A percentile compares a stretch with the other conserved stretches of the same genome.
phyloP scores from a whole-genome alignment of 2,888 invertebrate species.

The Meiosimyza decipiens region DNA sequence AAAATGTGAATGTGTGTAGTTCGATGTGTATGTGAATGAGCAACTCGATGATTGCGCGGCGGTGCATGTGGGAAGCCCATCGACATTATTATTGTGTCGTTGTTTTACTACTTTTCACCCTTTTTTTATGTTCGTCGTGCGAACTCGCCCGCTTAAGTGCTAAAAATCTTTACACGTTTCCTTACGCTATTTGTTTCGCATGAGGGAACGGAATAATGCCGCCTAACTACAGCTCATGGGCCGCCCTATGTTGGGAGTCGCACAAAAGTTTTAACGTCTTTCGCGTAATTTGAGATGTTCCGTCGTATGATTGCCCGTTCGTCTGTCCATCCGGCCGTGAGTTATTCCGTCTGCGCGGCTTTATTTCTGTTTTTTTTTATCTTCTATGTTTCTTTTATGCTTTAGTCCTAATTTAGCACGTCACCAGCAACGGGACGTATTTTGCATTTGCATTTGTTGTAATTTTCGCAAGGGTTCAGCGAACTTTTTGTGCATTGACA shows the following conservation, averaged over 20 bases:
- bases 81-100: constrained; percentile 9
- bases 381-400: constrained; percentile 43
- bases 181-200: constrained; percentile 38
- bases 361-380: constrained; percentile 46
- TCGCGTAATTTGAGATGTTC: constrained; percentile 59
- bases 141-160: constrained; percentile 28
- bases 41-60: not conserved
- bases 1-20: not conserved
- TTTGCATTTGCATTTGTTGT: constrained; percentile 54
- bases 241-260: constrained; percentile 11
- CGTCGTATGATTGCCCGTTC: constrained; percentile 10
- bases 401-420: constrained; percentile 62
- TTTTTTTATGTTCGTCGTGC: constrained; percentile 32
- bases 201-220: constrained; percentile 39
- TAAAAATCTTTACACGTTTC: constrained; percentile 36
- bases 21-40: constrained; percentile 1
- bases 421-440: constrained; percentile 54
- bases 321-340: constrained; percentile 5
- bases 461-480: constrained; percentile 26
- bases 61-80: not conserved
- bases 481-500: constrained; percentile 26
- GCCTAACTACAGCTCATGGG: constrained; percentile 15
- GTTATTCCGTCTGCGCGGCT: not conserved
- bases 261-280: constrained; percentile 43
- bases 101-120: constrained; percentile 37